Percentiles rank a stretch among this genome's conserved stretches.
Evolutionary conservation across 2,888 invertebrate genomes (phyloP).

Genomic region (Netelia fuscicornis): DNA sequence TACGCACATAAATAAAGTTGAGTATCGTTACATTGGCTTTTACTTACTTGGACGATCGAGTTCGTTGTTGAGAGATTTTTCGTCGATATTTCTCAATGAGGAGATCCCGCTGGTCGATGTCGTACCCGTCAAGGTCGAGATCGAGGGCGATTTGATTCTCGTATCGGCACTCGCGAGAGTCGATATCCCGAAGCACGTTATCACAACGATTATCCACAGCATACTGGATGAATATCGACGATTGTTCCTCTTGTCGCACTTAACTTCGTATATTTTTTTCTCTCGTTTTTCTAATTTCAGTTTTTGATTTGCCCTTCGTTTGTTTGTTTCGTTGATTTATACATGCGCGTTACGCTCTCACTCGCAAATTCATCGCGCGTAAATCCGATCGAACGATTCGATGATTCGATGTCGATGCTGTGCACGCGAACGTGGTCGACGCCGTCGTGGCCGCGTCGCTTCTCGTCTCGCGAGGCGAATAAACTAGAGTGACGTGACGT

Average conservation of each 20-base stretch:
- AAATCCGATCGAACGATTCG: conserved; percentile 39
- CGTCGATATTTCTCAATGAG: conserved; percentile 67
- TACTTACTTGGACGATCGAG: conserved; percentile 72
- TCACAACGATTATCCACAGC: conserved; percentile 80
- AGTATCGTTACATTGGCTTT: neutral
- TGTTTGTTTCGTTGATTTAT: conserved; percentile 15
- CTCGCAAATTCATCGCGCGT: conserved; percentile 70
- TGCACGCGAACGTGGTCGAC: conserved; percentile 19
- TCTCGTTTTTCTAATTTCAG: neutral
- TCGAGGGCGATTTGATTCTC: conserved; percentile 68
- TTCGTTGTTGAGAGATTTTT: conserved; percentile 78
- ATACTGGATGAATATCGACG: conserved; percentile 75
- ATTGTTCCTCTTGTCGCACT: conserved; percentile 2
- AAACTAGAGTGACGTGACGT: conserved; percentile 58
- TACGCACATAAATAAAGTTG: neutral
- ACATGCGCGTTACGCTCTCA: conserved; percentile 70
- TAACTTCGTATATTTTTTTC: neutral
- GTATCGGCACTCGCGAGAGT: conserved; percentile 79
- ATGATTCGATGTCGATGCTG: conserved; percentile 27
- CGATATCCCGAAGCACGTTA: conserved; percentile 80
- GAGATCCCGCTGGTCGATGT: conserved; percentile 67
- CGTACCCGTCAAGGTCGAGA: conserved; percentile 25
- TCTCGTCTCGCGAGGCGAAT: conserved; percentile 62
- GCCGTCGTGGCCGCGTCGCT: conserved; percentile 35
- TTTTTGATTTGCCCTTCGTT: conserved; percentile 23